Conservation (phyloP, 2,113 vertebrate genomes). For the Dipodomys ordii region DNA sequence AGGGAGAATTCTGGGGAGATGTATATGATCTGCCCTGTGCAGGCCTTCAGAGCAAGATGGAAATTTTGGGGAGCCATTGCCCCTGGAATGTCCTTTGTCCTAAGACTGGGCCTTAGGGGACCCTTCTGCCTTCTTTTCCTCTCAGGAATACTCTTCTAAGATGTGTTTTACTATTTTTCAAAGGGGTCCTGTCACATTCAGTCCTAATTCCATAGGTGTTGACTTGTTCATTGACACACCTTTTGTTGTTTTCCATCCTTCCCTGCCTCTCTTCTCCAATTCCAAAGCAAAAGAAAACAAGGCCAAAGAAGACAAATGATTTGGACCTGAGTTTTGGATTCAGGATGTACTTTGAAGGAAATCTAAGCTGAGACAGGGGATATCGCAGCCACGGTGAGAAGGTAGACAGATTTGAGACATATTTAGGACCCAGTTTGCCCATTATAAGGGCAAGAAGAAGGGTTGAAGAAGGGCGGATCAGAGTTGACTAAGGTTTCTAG, state of each 20-base stretch:
- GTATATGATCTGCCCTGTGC: background rate
- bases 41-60: background rate
- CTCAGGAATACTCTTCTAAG: background rate
- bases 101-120: background rate
- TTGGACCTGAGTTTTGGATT: background rate
- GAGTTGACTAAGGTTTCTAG: background rate
- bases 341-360: background rate
- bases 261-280: background rate
- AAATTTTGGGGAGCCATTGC: background rate
- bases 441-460: background rate
- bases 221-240: no score
- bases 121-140: background rate
- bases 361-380: background rate
- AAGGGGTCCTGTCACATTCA: background rate
- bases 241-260: background rate
- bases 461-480: background rate
- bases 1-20: background rate
- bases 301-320: background rate
- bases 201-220: background rate
- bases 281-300: slow-evolving; percentile 30
- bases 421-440: background rate
- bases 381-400: background rate
- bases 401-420: background rate
- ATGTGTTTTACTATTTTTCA: background rate
- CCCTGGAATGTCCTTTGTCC: background rate